These are phyloP conservation scores for Centrocercus urophasianus DNA, from an alignment of 2,113 vertebrate genomes.

Conservation along the genomic window DNA sequence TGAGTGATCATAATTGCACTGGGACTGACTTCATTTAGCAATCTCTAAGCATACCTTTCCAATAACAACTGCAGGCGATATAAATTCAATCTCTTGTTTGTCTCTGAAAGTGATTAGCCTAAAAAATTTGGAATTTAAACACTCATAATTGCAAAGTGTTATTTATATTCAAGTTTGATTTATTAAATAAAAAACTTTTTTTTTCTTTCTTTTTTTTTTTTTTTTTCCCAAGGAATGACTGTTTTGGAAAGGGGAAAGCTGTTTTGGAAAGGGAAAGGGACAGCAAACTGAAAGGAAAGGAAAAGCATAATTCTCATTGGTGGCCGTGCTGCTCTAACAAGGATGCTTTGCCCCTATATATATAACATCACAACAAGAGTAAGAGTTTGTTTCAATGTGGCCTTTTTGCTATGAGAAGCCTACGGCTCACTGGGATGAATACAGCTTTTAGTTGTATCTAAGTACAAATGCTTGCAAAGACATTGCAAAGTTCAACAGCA, in stretches of 20 bases:
- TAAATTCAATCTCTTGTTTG: slow-evolving; percentile 80
- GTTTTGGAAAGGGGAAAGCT: slow-evolving; percentile 1
- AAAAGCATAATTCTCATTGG: not conserved
- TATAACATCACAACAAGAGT: not conserved
- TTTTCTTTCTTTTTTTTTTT: not conserved
- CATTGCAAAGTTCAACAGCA: not conserved
- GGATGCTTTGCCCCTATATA: not conserved
- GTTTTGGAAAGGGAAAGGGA: slow-evolving; percentile 8
- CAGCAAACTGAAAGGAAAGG: not conserved
- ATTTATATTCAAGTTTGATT: slow-evolving; percentile 80
- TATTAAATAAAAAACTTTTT: slow-evolving; percentile 70
- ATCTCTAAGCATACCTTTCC: slow-evolving; percentile 83
- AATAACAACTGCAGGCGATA: slow-evolving; percentile 84
- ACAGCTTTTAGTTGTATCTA: not conserved
- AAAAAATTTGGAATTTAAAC: slow-evolving; percentile 81
- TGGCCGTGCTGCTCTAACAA: not conserved
- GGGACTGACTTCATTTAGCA: slow-evolving; percentile 81
- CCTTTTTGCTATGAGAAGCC: not conserved
- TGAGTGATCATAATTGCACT: slow-evolving; percentile 87
- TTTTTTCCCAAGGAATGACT: slow-evolving; percentile 37
- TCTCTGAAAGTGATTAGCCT: slow-evolving; percentile 83
- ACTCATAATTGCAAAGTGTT: slow-evolving; percentile 77
- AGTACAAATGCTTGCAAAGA: not conserved
- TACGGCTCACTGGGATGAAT: not conserved
- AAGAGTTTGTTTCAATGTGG: not conserved